Conservation (phyloP, 2,888 invertebrate genomes). For the Cryptosula pallasiana region DNA sequence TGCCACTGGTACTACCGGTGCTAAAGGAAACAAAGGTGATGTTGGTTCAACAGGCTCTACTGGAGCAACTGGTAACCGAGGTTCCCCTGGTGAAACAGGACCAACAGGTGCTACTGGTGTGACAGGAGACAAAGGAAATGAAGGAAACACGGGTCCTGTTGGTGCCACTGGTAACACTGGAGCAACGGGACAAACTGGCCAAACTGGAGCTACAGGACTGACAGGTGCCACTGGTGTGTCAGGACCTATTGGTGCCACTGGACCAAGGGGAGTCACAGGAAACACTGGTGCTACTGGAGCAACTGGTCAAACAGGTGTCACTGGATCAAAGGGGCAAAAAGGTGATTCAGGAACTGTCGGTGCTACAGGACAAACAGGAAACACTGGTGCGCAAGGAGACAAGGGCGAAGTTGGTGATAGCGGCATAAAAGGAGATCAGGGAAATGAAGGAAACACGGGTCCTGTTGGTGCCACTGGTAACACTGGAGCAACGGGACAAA, state of each 20-base stretch:
- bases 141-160: background rate
- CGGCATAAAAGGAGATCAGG: conserved; percentile 21
- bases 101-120: conserved; percentile 21
- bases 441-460: background rate
- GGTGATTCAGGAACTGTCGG: conserved; percentile 25
- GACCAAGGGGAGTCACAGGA: conserved; percentile 23
- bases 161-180: conserved; percentile 25
- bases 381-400: conserved; percentile 1
- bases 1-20: conserved; percentile 26
- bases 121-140: conserved; percentile 13
- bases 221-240: conserved; percentile 25
- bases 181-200: conserved; percentile 27
- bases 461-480: conserved; percentile 9
- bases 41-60: conserved; percentile 24
- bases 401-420: background rate
- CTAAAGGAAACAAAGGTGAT: conserved; percentile 24
- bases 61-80: conserved; percentile 27
- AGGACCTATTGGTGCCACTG: conserved; percentile 9
- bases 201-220: conserved; percentile 24
- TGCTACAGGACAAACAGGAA: conserved; percentile 7
- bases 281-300: conserved; percentile 15
- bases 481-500: conserved; percentile 25
- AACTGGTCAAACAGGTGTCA: conserved; percentile 20
- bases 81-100: conserved; percentile 26
- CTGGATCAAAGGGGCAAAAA: conserved; percentile 18